phyloP scores from a whole-genome alignment of 2,888 invertebrate species.

The Synergus japonicus region DNA sequence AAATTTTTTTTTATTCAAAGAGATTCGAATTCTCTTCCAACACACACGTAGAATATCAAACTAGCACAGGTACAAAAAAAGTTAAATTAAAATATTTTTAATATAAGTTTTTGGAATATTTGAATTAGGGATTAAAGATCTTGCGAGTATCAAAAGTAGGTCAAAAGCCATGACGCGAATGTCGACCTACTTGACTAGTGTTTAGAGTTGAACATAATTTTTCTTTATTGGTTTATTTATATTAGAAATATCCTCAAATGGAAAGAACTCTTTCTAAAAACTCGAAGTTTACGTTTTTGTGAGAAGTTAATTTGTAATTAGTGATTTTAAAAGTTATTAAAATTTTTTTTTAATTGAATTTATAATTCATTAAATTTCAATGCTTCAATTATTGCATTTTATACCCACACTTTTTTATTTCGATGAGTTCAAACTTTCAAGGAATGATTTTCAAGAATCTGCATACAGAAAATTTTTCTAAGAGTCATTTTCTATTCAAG shows the following conservation, averaged over 20 bases:
- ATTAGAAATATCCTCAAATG: neutral
- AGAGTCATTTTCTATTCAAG: neutral
- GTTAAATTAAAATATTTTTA: neutral
- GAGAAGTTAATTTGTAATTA: neutral
- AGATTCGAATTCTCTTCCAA: too few relatives aligned
- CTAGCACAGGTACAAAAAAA: neutral
- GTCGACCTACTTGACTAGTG: constrained; percentile 57
- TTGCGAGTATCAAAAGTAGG: constrained; percentile 63
- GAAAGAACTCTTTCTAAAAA: neutral
- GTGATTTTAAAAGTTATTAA: neutral
- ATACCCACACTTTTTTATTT: neutral
- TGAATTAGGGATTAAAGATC: constrained; percentile 59
- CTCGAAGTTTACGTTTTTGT: neutral
- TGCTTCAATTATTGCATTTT: neutral
- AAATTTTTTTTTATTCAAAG: neutral
- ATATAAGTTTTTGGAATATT: constrained; percentile 49
- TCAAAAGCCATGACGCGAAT: constrained; percentile 61
- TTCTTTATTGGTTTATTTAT: constrained; percentile 46
- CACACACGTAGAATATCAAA: too few relatives aligned
- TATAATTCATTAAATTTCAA: neutral
- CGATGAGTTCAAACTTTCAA: neutral
- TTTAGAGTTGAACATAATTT: constrained; percentile 55
- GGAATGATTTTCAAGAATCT: too few relatives aligned
- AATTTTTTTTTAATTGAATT: neutral
- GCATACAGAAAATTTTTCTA: neutral